Evolutionary conservation across 2,113 vertebrate genomes (phyloP).

Genomic region (Eleginops maclovinus): DNA sequence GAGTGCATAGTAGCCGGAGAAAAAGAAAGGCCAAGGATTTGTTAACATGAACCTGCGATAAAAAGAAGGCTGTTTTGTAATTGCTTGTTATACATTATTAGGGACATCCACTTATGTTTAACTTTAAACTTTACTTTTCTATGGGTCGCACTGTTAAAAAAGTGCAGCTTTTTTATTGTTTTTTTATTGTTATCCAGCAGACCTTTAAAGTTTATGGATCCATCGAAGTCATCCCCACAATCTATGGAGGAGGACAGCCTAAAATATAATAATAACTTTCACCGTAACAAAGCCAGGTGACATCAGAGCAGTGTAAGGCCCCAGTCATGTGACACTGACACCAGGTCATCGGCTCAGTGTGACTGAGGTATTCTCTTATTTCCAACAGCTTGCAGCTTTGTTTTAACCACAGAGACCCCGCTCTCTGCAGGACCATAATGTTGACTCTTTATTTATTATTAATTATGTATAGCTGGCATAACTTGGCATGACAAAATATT

Average conservation of each 20-base stretch:
- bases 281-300: neutral
- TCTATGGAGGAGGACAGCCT: neutral
- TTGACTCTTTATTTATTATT: no score
- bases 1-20: neutral
- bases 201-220: neutral
- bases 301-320: neutral
- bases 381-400: constrained; percentile 38
- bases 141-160: no score
- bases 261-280: neutral
- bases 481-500: neutral
- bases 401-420: constrained; percentile 39
- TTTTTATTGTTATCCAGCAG: neutral
- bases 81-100: neutral
- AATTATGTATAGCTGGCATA: constrained; percentile 39
- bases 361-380: constrained; percentile 15
- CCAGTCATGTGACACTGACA: neutral
- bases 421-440: constrained; percentile 37
- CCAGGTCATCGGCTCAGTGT: neutral
- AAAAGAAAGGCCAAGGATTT: neutral
- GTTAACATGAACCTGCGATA: neutral
- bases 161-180: neutral
- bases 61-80: neutral
- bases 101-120: neutral
- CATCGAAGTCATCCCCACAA: neutral
- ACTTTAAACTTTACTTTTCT: neutral